A percentile compares a stretch with the other conserved stretches of the same genome.
These are phyloP conservation scores for Dyspetes luteomarginatus DNA, from an alignment of 2,888 invertebrate species.

Conservation along the genomic window DNA sequence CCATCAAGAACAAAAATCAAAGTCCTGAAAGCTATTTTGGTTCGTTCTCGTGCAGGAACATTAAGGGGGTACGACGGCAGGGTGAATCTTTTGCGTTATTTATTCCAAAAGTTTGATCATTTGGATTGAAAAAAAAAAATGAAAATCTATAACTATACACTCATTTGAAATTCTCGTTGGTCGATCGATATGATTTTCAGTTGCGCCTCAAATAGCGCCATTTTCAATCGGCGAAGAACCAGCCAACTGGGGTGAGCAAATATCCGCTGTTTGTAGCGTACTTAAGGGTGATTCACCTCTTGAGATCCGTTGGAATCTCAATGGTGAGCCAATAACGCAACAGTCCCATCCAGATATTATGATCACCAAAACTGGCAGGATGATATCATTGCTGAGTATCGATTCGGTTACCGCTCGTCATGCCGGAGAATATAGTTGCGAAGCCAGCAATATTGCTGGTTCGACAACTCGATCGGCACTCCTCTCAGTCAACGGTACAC, in stretches of 20 bases:
- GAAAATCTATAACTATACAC: slow-evolving; percentile 11
- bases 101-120: background rate
- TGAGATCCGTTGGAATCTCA: slow-evolving; percentile 88
- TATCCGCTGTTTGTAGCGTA: slow-evolving; percentile 89
- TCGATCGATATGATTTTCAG: slow-evolving; percentile 81
- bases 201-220: slow-evolving; percentile 88
- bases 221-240: slow-evolving; percentile 88
- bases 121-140: no score
- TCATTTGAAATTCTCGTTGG: background rate
- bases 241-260: slow-evolving; percentile 91
- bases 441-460: slow-evolving; percentile 84
- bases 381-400: slow-evolving; percentile 82
- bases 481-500: slow-evolving; percentile 84
- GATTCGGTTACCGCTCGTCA: slow-evolving; percentile 83
- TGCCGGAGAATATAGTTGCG: slow-evolving; percentile 84
- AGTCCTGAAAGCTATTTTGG: background rate
- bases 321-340: slow-evolving; percentile 74
- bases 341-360: slow-evolving; percentile 76
- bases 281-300: slow-evolving; percentile 92
- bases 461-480: slow-evolving; percentile 82
- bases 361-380: slow-evolving; percentile 78
- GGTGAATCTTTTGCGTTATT: background rate
- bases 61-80: background rate
- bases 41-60: background rate
- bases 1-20: background rate